Conservation (phyloP, 92 coral and sea anemone species). For the Epizoanthus rinbou region DNA sequence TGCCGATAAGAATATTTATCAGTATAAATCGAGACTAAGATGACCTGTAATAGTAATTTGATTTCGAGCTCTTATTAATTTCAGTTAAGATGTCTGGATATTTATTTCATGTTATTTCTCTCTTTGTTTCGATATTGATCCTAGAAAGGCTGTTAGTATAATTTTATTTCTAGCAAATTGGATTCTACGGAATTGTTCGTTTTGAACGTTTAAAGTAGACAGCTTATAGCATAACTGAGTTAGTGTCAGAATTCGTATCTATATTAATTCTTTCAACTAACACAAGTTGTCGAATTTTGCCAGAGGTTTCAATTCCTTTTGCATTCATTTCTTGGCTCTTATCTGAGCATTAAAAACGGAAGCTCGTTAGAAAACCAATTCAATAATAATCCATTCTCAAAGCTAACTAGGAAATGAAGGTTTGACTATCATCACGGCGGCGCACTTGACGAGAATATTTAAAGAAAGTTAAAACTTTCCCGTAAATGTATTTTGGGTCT, state of each 20-base stretch:
- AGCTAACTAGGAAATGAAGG: constrained; percentile 5
- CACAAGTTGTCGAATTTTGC: background rate
- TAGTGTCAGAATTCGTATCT: background rate
- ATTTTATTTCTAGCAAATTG: constrained; percentile 13
- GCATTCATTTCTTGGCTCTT: background rate
- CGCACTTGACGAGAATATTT: background rate
- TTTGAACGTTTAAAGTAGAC: background rate
- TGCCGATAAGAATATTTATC: constrained; percentile 32
- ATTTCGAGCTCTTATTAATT: constrained; percentile 36
- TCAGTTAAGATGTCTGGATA: constrained; percentile 38
- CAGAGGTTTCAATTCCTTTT: background rate
- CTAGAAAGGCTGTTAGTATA: background rate
- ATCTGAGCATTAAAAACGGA: background rate
- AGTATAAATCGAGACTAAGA: background rate
- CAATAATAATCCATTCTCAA: background rate
- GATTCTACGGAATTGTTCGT: background rate
- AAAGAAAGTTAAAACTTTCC: background rate
- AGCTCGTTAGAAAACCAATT: constrained; percentile 9
- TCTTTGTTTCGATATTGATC: background rate
- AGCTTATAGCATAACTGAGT: background rate
- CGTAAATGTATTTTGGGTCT: background rate
- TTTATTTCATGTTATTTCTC: background rate
- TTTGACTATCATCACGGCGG: no score
- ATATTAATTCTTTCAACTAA: background rate
- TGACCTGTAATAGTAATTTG: constrained; percentile 31